phyloP scores from a whole-genome alignment of 2,113 vertebrate species.

The Ibidorhyncha struthersii region DNA sequence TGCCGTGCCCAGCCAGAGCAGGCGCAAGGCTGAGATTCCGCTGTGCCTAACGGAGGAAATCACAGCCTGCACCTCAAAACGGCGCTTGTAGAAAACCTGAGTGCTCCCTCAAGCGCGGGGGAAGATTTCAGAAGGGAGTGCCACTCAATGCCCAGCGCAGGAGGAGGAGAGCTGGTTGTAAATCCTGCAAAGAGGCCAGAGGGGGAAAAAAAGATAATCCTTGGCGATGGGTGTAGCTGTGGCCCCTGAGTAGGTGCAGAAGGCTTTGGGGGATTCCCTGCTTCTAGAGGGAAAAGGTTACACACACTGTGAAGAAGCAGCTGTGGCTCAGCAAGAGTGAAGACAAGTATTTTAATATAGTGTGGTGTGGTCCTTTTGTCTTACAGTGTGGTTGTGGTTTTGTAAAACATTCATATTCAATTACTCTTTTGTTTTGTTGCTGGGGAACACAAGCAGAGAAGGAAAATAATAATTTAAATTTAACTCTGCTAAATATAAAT shows the following conservation, averaged over 20 bases:
- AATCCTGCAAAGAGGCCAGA: neutral
- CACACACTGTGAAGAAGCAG: neutral
- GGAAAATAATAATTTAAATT: slow-evolving; percentile 36
- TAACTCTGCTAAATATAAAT: slow-evolving; percentile 44
- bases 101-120: neutral
- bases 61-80: neutral
- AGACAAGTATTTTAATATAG: neutral
- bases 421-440: slow-evolving; percentile 17
- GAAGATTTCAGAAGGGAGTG: neutral
- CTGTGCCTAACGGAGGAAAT: accelerated
- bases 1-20: neutral
- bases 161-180: neutral
- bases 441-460: slow-evolving; percentile 13
- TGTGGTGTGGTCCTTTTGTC: neutral
- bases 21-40: neutral
- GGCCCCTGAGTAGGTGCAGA: neutral
- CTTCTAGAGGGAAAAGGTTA: neutral
- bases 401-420: neutral
- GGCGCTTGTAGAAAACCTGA: neutral
- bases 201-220: too few relatives aligned
- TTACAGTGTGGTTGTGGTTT: neutral
- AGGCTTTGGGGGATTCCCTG: neutral
- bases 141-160: accelerated
- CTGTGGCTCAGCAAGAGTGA: neutral
- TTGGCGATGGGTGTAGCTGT: neutral